These are phyloP conservation scores for Neoaliturus tenellus DNA, from an alignment of 2,888 invertebrate species.

Conservation along the genomic window DNA sequence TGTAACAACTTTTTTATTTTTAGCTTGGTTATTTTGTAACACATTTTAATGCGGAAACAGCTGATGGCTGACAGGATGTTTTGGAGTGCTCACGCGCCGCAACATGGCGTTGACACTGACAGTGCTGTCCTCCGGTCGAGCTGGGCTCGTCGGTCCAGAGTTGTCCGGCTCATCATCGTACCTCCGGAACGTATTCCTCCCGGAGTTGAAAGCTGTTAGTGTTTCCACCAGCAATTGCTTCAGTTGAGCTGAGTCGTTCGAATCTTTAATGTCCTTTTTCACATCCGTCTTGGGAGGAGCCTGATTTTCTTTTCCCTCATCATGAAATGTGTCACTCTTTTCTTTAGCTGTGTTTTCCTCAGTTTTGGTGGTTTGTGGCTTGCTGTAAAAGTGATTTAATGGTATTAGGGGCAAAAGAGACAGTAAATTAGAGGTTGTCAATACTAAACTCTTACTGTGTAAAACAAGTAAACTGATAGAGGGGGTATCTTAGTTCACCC, in stretches of 20 bases:
- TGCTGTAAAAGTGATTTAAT: neutral
- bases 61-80: slow-evolving; percentile 14
- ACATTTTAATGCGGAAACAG: neutral
- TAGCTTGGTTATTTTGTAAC: too few relatives aligned
- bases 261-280: neutral
- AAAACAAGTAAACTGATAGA: too few relatives aligned
- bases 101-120: slow-evolving; percentile 36
- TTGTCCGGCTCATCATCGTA: neutral
- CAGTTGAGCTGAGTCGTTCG: neutral
- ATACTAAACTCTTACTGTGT: too few relatives aligned
- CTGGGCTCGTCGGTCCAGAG: neutral
- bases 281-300: neutral
- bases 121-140: neutral
- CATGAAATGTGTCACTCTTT: neutral
- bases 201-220: neutral
- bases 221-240: slow-evolving; percentile 34
- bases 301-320: neutral
- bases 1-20: too few relatives aligned
- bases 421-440: too few relatives aligned
- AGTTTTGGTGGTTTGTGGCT: neutral
- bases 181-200: neutral
- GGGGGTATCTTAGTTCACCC: too few relatives aligned
- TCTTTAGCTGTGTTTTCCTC: neutral
- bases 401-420: too few relatives aligned
- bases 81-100: slow-evolving; percentile 4